phyloP scores from a whole-genome alignment of 1,140 invertebrate genomes.

The Sitophilus oryzae region DNA sequence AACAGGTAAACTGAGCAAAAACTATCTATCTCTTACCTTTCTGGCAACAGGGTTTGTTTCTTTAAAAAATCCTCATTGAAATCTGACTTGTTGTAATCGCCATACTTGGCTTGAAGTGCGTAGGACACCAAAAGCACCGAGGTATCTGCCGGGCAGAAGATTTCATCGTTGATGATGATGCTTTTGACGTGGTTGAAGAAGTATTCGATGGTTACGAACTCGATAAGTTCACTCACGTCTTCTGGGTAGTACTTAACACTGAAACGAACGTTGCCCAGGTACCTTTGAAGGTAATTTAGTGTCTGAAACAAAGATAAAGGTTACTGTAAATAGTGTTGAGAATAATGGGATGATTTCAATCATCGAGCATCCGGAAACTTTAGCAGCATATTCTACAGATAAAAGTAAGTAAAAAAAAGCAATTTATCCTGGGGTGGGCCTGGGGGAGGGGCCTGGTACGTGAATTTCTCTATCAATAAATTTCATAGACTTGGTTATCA shows the following conservation, averaged over 20 bases:
- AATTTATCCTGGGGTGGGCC: no score
- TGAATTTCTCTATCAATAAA: no score
- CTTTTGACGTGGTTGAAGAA: constrained; percentile 40
- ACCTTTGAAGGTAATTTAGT: constrained; percentile 26
- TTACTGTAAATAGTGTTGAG: background rate
- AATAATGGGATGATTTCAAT: no score
- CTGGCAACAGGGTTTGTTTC: constrained; percentile 36
- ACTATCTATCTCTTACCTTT: no score
- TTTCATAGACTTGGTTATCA: no score
- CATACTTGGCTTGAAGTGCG: constrained; percentile 38
- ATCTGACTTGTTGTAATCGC: constrained; percentile 36
- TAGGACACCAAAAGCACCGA: constrained; percentile 42
- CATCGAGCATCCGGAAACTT: no score
- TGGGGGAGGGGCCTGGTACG: no score
- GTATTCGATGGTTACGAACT: constrained; percentile 37
- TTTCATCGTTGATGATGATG: constrained; percentile 34
- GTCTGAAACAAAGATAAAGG: constrained; percentile 18
- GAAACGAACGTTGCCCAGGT: constrained; percentile 33
- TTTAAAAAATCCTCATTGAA: constrained; percentile 31
- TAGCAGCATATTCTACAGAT: no score
- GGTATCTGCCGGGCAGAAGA: constrained; percentile 42
- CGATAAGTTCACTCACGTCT: constrained; percentile 41
- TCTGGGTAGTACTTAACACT: constrained; percentile 44
- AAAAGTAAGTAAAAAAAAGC: no score
- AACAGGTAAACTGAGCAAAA: no score